Evolutionary conservation across 2,113 vertebrate genomes (phyloP).

Genomic region (Tympanuchus pallidicinctus): DNA sequence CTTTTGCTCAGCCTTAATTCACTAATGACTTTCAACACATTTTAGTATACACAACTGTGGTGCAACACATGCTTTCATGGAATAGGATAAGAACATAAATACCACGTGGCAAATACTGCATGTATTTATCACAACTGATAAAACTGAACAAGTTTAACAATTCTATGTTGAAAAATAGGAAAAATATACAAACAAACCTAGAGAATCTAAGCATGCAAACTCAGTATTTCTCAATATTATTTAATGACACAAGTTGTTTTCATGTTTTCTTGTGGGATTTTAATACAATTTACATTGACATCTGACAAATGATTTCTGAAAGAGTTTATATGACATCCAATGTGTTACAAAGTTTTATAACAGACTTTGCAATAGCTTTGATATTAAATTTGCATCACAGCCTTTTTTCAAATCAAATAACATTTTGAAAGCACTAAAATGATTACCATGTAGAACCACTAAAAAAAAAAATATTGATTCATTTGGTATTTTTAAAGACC

Average conservation of each 20-base stretch:
- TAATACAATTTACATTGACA: constrained; percentile 12
- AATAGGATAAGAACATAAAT: background rate
- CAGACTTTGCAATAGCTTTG: background rate
- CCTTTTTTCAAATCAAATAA: constrained; percentile 6
- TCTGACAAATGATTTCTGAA: constrained; percentile 16
- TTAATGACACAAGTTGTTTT: constrained; percentile 4
- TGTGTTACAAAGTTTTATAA: constrained; percentile 2
- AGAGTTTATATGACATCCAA: background rate
- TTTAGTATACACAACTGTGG: rapidly evolving
- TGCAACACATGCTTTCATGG: too few species aligned
- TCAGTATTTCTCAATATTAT: background rate
- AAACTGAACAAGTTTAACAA: background rate
- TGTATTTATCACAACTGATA: background rate
- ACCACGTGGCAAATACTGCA: background rate
- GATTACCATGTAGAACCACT: background rate
- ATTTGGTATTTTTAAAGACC: constrained; percentile 27
- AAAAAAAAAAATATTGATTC: background rate
- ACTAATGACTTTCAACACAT: background rate
- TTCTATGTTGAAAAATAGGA: background rate
- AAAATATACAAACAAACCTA: background rate
- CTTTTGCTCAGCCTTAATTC: background rate
- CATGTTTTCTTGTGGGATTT: background rate
- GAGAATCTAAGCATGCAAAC: background rate
- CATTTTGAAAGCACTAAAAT: constrained; percentile 31
- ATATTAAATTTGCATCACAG: constrained; percentile 26